Base-by-base conservation (phyloP, 1,140 invertebrate species). In the Paraescarpia echinospica region DNA sequence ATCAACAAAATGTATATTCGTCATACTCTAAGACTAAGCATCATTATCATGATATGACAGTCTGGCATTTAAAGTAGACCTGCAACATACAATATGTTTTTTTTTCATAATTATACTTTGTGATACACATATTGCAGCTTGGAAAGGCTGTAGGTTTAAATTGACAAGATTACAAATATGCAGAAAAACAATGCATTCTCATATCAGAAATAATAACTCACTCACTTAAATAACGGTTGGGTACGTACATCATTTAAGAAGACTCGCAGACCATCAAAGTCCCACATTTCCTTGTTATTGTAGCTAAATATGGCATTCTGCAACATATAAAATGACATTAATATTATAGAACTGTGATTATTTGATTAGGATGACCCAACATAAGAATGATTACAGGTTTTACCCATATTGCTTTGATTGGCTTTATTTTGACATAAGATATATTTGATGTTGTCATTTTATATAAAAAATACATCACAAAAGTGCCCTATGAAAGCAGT, bases 251-350 rank as follows among this genome's bases (percentile, higher is more conserved):
- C 12, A 77, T 77, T 27, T 77, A 77, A 77, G 22, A 77, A 77
- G 59, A 27, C 18, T 2, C 22, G 59, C 59, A 77, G 22, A 77
- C 59, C 22, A 77, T 31, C 59, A 77, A 77, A 77, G 59, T 12
- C 22, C 59, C 59, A 77, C 59, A 22, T 2, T 6, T 22, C 59
- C 22, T 27, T 92, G 34, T 89, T 35, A 89, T 91, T 91, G 41
- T 90, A 51, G 51, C 89, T 89, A 51, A 89, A n/a, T 89, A 48
- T n/a, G 89, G 34, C 59, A 35, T 93, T 12, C 88, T 89, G 33
- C 34, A 34, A 34, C 89, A 35, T 51, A 22, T 33, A 34, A 34
- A 77, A 92, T 41, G 8, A 48, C 8, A 9, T 22, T 27, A n/a
- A 89, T 34, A 33, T 34, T 51, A 93, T 77, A 93, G 35, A 34